Base-by-base conservation (phyloP, 2,888 invertebrate species). In the Drosophila suboccidentalis region DNA sequence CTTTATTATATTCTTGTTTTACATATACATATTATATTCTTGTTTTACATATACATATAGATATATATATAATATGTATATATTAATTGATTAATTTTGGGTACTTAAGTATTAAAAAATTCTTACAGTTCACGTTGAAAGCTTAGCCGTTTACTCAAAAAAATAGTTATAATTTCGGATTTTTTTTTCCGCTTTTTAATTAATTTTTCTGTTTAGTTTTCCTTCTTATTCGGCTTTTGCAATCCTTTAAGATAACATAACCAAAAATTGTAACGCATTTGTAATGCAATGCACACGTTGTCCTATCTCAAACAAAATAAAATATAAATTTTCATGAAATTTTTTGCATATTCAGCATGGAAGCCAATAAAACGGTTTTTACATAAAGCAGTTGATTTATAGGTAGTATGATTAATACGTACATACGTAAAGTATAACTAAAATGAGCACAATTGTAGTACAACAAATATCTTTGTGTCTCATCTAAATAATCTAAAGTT, bases 281-380 rank as follows among this genome's bases (percentile, higher is more conserved):
- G 65, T 77, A 85, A 87, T 87, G 88, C 88, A 88, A 75, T 86
- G 77, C 83, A 88, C 81, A 75, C 69, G 65, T 63, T 80, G 83
- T 73, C 82, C 80, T 82, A 59, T 78, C 41, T 70, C 72, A 73
- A 87, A 41, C 43, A 66, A 58, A 43, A 43, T 38, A 32, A 50
- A 78, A 78, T 76, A 76, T 81, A 81, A 58, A 62, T 55, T 71
- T 46, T 70, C 19, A 43, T 69, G 41, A 71, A 49, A 71, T 78
- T 80, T 53, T 55, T 59, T 84, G 81, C 87, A 75, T 79, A 78
- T 78, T 65, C 69, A 80, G 77, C 85, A 78, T 85, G 84, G 84
- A 84, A 84, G 84, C 84, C 85, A 84, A 82, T 78, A 34, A 71
- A 73, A 65, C 32, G 58, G 60, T 63, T 65, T 66, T 41, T 78